Evolutionary conservation across 2,113 vertebrate species (phyloP), one percentile per base, ranked within the genome.

Genomic region (Colinus virginianus): DNA sequence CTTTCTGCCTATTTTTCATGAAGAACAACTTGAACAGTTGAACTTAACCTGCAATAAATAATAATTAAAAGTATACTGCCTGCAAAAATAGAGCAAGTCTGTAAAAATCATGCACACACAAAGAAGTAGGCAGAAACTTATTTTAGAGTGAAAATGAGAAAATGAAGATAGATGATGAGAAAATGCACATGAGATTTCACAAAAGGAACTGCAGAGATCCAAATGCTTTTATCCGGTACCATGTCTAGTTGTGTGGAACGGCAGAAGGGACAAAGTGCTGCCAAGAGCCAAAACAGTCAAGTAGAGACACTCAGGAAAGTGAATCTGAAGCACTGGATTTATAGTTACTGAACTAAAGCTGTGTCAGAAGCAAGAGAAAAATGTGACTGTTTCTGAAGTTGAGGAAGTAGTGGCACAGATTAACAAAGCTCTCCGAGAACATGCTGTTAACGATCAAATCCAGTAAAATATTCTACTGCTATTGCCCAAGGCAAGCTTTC

Each of bases 221-320:
- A 23, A 80, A 70, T 17, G 5, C 16, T 76, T 46, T 51, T 32
- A 11, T 66, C 32, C 2, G 3, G 6, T 7, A 30, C 13, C 26
- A 51, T 3, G 13, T 22, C 9, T 28, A 71, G 36, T 0, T 0
- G 7, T 7, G 42, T 2, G 3, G 23, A 86, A 83, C 17, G 7
- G 21, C 8, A 70, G 70, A 55, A 53, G 38, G 64, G 8, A 23
- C 13, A 77, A 68, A 75, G 7, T 19, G 18, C 22, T 85, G 26
- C 40, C 26, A 76, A 64, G 7, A 62, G 63, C 14, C 59, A 6
- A 42, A 8, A 3, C 59, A 30, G 66, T 48, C 8, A 63, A 26
- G 53, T 3, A 77, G 28, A 76, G 56, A 72, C 82, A 82, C 17
- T 85, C 32, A 36, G 25, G 42, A 40, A 6, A 86, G 77, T 59